phyloP scores from a whole-genome alignment of 2,888 invertebrate species.

The Atrina japonica region DNA sequence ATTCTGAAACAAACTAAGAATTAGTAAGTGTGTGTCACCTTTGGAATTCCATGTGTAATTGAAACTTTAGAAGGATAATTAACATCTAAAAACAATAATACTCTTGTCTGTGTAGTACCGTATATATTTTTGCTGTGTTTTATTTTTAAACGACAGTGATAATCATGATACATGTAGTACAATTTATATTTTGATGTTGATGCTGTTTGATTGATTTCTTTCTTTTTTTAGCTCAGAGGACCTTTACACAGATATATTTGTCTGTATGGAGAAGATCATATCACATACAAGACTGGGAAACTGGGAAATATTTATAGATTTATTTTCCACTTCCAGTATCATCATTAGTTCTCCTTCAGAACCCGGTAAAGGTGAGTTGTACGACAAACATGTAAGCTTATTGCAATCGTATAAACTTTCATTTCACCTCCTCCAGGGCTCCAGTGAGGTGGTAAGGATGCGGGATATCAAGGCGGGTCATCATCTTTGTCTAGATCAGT shows the following conservation, averaged over 20 bases:
- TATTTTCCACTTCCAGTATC: slow-evolving; percentile 65
- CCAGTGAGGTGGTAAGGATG: too few species aligned
- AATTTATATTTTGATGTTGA: too few species aligned
- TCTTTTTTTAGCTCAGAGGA: slow-evolving; percentile 62
- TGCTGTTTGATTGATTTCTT: too few species aligned
- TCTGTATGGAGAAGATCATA: slow-evolving; percentile 63
- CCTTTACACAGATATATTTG: slow-evolving; percentile 60
- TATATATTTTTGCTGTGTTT: too few species aligned
- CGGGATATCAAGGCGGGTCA: too few species aligned
- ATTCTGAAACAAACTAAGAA: slow-evolving; percentile 65
- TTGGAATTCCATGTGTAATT: background rate
- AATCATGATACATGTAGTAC: too few species aligned
- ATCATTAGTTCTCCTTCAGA: slow-evolving; percentile 61
- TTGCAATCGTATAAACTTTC: too few species aligned
- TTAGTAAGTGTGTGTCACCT: slow-evolving; percentile 45
- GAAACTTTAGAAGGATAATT: background rate
- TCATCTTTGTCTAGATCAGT: too few species aligned
- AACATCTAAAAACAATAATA: background rate
- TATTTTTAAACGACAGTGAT: too few species aligned
- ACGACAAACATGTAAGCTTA: slow-evolving; percentile 1
- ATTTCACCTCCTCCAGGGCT: background rate
- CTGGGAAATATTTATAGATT: slow-evolving; percentile 67
- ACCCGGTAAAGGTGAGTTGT: background rate
- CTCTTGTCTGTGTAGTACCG: too few species aligned
- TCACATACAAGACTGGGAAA: slow-evolving; percentile 54